These are phyloP conservation scores for Hypocryptadius cinnamomeus DNA, from an alignment of 2,113 vertebrate genomes.

Conservation along the genomic window DNA sequence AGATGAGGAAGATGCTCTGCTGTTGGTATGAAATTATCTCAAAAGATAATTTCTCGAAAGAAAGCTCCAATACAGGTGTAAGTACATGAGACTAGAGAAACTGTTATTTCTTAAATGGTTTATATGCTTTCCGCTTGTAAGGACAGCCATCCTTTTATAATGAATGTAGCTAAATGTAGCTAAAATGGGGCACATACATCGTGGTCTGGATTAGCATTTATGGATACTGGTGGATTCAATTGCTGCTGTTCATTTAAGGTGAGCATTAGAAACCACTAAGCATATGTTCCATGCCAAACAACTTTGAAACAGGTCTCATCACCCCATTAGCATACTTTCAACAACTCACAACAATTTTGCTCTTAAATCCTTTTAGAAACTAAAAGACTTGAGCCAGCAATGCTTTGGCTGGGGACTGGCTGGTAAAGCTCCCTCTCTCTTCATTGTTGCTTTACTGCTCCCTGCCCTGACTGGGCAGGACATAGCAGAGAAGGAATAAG, in stretches of 20 bases:
- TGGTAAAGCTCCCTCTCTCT: background rate
- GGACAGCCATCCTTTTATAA: background rate
- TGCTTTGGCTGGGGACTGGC: background rate
- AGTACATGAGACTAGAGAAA: background rate
- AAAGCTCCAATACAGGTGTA: background rate
- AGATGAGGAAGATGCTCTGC: background rate
- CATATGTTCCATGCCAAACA: background rate
- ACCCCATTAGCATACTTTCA: background rate
- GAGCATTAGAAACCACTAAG: background rate
- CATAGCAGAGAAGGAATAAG: fast-evolving
- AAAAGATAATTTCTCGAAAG: fast-evolving
- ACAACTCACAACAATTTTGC: background rate
- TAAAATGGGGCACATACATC: background rate
- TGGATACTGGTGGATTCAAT: background rate
- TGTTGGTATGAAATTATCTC: background rate
- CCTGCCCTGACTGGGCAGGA: background rate
- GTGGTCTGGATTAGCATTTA: background rate
- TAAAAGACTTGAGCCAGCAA: background rate
- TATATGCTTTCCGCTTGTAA: background rate
- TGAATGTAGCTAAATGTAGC: background rate
- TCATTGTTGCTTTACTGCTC: background rate
- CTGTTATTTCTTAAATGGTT: background rate
- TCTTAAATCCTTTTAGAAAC: background rate
- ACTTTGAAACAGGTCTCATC: background rate
- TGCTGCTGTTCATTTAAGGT: background rate